These are phyloP conservation scores for Myotis davidii DNA, from an alignment of 2,113 vertebrate species.

Conservation along the genomic window DNA sequence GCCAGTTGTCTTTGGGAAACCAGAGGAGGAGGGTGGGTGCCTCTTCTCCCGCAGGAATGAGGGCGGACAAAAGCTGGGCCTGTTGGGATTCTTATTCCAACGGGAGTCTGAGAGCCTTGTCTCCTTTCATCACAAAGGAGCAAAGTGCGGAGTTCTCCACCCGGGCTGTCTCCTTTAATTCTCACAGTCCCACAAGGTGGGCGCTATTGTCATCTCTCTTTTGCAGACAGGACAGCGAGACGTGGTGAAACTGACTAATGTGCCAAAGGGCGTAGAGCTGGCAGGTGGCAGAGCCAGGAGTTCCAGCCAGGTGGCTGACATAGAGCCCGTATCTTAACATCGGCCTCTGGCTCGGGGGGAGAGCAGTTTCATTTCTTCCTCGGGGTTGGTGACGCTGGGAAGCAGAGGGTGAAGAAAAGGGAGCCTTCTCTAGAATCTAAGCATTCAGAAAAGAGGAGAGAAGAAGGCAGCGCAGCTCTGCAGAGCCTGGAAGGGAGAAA, in stretches of 20 bases:
- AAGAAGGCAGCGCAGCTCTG: neutral
- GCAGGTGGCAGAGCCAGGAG: too few species aligned
- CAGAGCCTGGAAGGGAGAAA: neutral
- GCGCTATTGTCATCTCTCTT: neutral
- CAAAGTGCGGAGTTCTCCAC: neutral
- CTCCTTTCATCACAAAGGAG: neutral
- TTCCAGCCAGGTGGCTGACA: too few species aligned
- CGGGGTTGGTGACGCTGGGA: neutral
- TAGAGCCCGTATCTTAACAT: too few species aligned
- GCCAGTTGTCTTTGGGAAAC: neutral
- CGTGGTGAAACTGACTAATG: accelerated
- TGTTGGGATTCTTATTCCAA: neutral
- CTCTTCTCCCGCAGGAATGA: neutral
- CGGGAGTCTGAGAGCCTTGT: neutral
- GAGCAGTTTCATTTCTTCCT: neutral
- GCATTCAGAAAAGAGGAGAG: neutral
- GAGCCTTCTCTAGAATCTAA: neutral
- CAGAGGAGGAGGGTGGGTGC: neutral
- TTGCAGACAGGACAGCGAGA: neutral
- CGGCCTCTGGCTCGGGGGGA: accelerated
- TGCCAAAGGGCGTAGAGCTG: neutral
- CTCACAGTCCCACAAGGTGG: neutral
- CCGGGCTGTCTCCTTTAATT: neutral
- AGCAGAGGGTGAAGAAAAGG: neutral
- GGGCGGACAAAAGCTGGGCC: accelerated